Base-by-base conservation (phyloP, 1,140 invertebrate genomes). In the Pentalonia nigronervosa region DNA sequence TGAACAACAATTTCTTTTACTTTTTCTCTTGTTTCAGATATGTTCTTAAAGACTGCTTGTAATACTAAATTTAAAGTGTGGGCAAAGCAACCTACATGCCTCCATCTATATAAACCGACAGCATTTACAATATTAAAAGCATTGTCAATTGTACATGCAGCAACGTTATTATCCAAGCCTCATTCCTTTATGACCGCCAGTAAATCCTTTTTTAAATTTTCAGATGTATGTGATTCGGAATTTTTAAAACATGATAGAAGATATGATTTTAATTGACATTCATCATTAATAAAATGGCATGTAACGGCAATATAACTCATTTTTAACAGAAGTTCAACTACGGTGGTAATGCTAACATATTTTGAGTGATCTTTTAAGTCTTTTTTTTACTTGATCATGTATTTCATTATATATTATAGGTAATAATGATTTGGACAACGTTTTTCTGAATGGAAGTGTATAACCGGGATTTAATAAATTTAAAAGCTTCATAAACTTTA, bases 211-310 rank as follows among this genome's bases (percentile, higher is more conserved):
- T 87, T 87, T 17, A 87, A 87, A n/a, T 87, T 45, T 21, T 87
- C 84, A 11, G 23, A 30, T 14, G 84, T 9, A 11, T 87, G 84
- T 45, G 47, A 45, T 30, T 87, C 84, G 0, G 84, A 87, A 87
- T 87, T 45, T 47, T 87, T 87, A 14, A 87, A 87, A 30, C 84
- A 47, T 47, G 47, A 87, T 1, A 87, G 14, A 30, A 87, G n/a
- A 47, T 87, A 87, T 20, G 84, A 87, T 41, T 87, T 87, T 17
- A n/a, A n/a, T n/a, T n/a, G n/a, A n/a, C n/a, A n/a, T n/a, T n/a
- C n/a, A n/a, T n/a, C n/a, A n/a, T n/a, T n/a, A n/a, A n/a, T n/a
- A n/a, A n/a, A n/a, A n/a, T n/a, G n/a, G n/a, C n/a, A n/a, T n/a
- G n/a, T n/a, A n/a, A n/a, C n/a, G n/a, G n/a, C n/a, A n/a, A n/a